Conservation (phyloP, 2,113 vertebrate species). For the Plestiodon gilberti region DNA sequence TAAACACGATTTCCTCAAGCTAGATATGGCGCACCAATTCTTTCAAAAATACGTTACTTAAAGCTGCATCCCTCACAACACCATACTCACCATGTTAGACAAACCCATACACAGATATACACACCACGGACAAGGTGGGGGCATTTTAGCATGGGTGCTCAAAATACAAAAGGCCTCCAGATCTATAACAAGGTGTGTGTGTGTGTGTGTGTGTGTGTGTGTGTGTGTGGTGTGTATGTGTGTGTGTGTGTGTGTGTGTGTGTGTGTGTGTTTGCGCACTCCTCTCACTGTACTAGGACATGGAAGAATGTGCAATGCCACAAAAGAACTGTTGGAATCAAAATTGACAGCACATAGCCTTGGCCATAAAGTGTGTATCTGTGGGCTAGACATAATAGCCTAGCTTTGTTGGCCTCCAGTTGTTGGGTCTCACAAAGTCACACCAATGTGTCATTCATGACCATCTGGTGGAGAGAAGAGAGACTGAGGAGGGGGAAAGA, state of each 20-base stretch:
- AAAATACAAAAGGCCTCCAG: neutral
- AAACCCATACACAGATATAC: fast-evolving
- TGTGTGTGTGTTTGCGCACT: neutral
- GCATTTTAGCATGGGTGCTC: slow-evolving; percentile 13
- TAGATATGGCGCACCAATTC: neutral
- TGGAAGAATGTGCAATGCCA: neutral
- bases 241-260: too few species aligned
- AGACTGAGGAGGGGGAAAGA: neutral
- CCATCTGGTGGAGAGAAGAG: neutral
- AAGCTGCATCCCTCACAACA: neutral
- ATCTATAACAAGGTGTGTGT: neutral
- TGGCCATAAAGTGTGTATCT: slow-evolving; percentile 9
- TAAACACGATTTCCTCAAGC: neutral
- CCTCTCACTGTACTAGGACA: neutral
- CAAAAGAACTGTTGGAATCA: slow-evolving; percentile 9
- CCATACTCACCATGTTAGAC: fast-evolving
- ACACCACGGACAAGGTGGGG: neutral
- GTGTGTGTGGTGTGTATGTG: too few species aligned
- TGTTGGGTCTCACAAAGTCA: neutral
- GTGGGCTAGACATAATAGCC: neutral
- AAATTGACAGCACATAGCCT: neutral
- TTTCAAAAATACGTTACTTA: neutral
- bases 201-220: too few species aligned
- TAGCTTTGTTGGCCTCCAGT: neutral
- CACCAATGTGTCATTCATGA: neutral